phyloP scores from a whole-genome alignment of 2,888 invertebrate genomes.

The Nebria salina region DNA sequence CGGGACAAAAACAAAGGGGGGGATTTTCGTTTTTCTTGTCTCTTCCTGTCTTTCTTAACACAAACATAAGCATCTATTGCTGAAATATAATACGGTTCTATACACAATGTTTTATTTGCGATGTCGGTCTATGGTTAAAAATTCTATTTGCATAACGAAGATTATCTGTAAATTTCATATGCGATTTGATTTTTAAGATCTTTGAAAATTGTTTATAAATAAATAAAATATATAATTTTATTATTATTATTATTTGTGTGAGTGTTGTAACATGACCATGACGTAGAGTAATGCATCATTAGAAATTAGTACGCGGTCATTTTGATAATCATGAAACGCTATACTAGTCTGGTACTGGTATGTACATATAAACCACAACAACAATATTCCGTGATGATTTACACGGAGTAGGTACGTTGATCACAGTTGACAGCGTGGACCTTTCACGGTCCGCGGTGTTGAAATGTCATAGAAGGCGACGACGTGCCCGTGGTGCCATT shows the following conservation, averaged over 20 bases:
- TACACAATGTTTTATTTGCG: neutral
- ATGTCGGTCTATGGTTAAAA: neutral
- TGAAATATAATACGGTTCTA: neutral
- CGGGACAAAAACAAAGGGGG: neutral
- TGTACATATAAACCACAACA: neutral
- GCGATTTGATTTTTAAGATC: no score
- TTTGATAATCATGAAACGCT: neutral
- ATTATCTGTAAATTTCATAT: neutral
- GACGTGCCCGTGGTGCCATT: constrained; percentile 16
- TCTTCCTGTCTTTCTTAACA: neutral
- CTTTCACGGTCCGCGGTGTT: constrained; percentile 15
- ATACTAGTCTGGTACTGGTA: neutral
- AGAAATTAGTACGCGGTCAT: neutral
- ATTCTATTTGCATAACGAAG: neutral
- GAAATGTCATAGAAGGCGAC: constrained; percentile 14
- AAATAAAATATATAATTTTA: no score
- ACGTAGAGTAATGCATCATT: neutral
- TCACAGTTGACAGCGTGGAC: constrained; percentile 9
- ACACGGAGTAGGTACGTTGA: neutral
- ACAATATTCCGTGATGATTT: neutral
- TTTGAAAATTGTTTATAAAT: no score
- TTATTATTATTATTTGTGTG: no score
- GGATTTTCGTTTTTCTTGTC: neutral
- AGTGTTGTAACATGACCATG: neutral
- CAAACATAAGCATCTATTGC: neutral